phyloP scores from a whole-genome alignment of 2,113 vertebrate species.

The Halcyon malimbica region DNA sequence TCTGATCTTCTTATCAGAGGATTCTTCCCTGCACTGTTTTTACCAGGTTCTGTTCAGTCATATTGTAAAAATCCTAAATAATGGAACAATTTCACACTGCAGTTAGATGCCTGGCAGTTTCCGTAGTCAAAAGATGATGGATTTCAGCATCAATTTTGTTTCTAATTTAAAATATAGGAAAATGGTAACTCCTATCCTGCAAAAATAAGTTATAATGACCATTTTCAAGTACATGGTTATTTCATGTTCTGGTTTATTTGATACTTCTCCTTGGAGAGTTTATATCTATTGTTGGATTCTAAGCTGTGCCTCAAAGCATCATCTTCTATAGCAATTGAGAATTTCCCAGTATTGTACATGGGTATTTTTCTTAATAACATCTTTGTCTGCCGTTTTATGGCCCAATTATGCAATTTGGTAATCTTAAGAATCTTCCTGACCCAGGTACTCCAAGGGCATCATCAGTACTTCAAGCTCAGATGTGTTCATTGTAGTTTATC shows the following conservation, averaged over 20 bases:
- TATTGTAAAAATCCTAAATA: not conserved
- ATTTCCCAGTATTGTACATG: not conserved
- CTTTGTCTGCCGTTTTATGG: not conserved
- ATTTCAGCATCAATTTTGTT: not conserved
- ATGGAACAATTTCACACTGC: not conserved
- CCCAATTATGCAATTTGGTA: not conserved
- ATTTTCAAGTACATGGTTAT: not conserved
- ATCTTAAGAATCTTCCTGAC: not conserved
- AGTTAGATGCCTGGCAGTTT: not conserved
- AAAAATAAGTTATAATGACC: not conserved
- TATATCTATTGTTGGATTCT: not conserved
- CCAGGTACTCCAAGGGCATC: not conserved
- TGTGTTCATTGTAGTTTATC: not conserved
- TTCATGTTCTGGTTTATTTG: not conserved
- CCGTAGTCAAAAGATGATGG: not conserved
- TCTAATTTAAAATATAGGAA: not conserved
- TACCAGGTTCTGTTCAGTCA: not conserved
- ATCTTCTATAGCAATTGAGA: not conserved
- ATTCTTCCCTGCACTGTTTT: not conserved
- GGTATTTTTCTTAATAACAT: not conserved
- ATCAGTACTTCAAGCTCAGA: not conserved
- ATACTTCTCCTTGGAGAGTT: not conserved
- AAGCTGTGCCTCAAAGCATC: not conserved
- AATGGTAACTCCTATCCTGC: not conserved
- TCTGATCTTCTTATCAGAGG: not conserved